A percentile compares a stretch with the other conserved stretches of the same genome.
Evolutionary conservation across 1,140 invertebrate genomes (phyloP).

Genomic region (Tetragnatha versicolor): DNA sequence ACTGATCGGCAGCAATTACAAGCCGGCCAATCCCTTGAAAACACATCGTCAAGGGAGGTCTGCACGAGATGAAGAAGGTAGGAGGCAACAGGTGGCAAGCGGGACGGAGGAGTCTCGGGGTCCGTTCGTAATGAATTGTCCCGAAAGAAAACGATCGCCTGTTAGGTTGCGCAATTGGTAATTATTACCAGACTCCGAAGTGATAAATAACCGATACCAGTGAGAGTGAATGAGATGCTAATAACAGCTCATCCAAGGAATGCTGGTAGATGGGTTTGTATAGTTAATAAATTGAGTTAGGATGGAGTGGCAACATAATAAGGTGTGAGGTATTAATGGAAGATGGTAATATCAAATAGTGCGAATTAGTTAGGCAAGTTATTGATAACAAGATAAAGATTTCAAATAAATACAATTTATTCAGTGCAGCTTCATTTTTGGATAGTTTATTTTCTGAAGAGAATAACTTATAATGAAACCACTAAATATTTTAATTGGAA

Average conservation of each 20-base stretch:
- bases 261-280: background rate
- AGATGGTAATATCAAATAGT: too few species aligned
- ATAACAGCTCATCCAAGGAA: constrained; percentile 6
- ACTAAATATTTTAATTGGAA: too few species aligned
- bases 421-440: too few species aligned
- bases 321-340: constrained; percentile 30
- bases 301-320: background rate
- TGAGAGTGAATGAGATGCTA: constrained; percentile 14
- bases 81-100: constrained; percentile 38
- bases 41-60: constrained; percentile 23
- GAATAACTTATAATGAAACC: too few species aligned
- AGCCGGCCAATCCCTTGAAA: background rate
- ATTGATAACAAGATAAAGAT: too few species aligned
- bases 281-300: background rate
- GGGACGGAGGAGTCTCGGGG: background rate
- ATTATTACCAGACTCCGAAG: too few species aligned
- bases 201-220: constrained; percentile 1
- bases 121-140: background rate
- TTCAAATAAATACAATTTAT: too few species aligned
- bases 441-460: too few species aligned
- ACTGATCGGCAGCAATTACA: background rate
- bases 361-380: too few species aligned
- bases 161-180: too few species aligned
- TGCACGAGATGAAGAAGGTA: constrained; percentile 1
- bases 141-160: too few species aligned